A percentile compares a stretch with the other conserved stretches of the same genome.
Conservation (phyloP, 92 coral and sea anemone species). For the Heteractis magnifica region DNA sequence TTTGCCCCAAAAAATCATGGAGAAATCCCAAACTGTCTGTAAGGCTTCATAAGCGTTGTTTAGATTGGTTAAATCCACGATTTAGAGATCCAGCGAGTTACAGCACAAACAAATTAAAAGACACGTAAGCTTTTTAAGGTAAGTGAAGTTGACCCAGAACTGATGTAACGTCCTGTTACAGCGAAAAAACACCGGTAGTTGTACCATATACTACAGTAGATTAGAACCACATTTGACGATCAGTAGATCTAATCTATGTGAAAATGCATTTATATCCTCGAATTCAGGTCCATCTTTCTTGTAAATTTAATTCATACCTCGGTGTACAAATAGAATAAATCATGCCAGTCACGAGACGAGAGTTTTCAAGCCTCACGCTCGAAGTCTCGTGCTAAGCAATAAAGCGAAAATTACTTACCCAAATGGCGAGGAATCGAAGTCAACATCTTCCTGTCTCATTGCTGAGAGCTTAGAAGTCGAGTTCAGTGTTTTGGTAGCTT, state of each 20-base stretch:
- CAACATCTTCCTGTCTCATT: constrained; percentile 32
- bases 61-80: background rate
- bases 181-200: background rate
- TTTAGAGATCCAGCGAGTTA: background rate
- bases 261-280: no score
- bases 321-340: background rate
- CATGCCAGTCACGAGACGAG: constrained; percentile 8
- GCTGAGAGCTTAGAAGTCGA: background rate
- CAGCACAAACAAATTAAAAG: background rate
- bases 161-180: constrained; percentile 5
- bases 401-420: constrained; percentile 31
- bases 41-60: background rate
- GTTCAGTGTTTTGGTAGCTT: background rate
- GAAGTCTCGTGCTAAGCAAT: constrained; percentile 15
- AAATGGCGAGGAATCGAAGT: constrained; percentile 26
- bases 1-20: background rate
- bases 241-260: background rate
- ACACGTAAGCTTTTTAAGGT: background rate
- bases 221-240: background rate
- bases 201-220: background rate
- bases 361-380: background rate
- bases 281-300: background rate
- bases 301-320: background rate
- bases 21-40: background rate
- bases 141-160: background rate